phyloP scores from a whole-genome alignment of 2,888 invertebrate species.

The Aphidoletes aphidimyza region DNA sequence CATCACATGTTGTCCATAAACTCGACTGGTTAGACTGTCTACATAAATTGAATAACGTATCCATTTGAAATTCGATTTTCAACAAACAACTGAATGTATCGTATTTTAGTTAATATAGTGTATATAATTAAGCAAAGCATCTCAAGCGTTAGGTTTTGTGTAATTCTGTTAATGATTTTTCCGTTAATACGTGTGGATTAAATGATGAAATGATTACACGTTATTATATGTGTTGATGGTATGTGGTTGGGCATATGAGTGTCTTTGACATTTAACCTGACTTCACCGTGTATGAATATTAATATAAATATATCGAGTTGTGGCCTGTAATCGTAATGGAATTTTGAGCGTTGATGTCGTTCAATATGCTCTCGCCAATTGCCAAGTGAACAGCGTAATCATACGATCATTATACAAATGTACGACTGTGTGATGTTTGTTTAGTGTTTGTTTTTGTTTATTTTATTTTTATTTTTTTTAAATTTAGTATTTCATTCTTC shows the following conservation, averaged over 20 bases:
- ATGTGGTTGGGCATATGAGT: neutral
- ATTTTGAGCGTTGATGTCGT: conserved; percentile 10
- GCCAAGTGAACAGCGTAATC: neutral
- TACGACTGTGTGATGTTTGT: no score
- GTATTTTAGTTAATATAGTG: no score
- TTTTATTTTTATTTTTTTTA: neutral
- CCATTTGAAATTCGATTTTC: no score
- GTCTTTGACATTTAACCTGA: conserved; percentile 53
- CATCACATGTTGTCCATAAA: no score
- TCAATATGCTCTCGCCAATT: conserved; percentile 11
- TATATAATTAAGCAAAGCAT: neutral
- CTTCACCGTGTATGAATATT: neutral
- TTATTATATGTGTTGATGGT: neutral
- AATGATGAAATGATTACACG: neutral
- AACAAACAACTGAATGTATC: no score
- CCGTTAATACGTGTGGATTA: conserved; percentile 29
- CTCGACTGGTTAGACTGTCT: no score
- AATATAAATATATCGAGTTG: neutral
- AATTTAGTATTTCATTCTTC: neutral
- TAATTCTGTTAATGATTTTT: neutral
- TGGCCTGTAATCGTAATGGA: neutral
- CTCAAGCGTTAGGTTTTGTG: neutral
- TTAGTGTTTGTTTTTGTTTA: neutral
- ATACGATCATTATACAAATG: neutral
- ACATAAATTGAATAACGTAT: no score